Percentiles rank a stretch among this genome's conserved stretches.
Conservation (phyloP, 2,113 vertebrate genomes). For the Nibea albiflora region DNA sequence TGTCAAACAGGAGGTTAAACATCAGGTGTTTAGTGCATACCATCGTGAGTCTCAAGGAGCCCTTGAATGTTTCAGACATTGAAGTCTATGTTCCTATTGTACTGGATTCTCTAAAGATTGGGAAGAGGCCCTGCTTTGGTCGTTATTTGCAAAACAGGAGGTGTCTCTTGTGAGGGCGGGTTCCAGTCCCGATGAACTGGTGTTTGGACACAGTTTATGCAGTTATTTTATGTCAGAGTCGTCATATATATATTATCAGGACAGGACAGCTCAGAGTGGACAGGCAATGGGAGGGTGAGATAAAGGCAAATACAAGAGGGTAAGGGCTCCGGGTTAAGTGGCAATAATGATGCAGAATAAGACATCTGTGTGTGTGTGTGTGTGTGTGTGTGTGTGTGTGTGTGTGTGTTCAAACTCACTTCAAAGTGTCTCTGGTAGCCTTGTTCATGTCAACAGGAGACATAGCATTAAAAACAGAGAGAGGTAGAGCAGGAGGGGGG, state of each 20-base stretch:
- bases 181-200: neutral
- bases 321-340: conserved; percentile 75
- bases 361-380: conserved; percentile 57
- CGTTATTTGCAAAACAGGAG: neutral
- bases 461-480: conserved; percentile 46
- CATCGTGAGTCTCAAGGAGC: neutral
- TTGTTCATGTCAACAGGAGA: conserved; percentile 78
- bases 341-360: conserved; percentile 77
- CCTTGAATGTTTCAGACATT: neutral
- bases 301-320: conserved; percentile 75
- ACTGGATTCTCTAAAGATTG: neutral
- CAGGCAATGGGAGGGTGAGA: conserved; percentile 61
- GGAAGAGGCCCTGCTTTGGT: neutral
- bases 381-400: conserved; percentile 29
- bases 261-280: conserved; percentile 42
- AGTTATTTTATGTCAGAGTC: neutral
- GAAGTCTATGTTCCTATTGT: neutral
- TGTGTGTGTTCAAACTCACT: conserved; percentile 54
- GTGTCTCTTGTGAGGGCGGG: neutral
- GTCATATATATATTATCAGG: conserved; percentile 41
- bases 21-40: neutral
- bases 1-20: neutral
- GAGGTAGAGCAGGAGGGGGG: conserved; percentile 48
- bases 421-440: conserved; percentile 73
- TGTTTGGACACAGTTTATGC: neutral